Percentiles rank a stretch among this genome's conserved stretches.
Conservation (phyloP, 1,140 invertebrate species). For the Drosophila guanche region DNA sequence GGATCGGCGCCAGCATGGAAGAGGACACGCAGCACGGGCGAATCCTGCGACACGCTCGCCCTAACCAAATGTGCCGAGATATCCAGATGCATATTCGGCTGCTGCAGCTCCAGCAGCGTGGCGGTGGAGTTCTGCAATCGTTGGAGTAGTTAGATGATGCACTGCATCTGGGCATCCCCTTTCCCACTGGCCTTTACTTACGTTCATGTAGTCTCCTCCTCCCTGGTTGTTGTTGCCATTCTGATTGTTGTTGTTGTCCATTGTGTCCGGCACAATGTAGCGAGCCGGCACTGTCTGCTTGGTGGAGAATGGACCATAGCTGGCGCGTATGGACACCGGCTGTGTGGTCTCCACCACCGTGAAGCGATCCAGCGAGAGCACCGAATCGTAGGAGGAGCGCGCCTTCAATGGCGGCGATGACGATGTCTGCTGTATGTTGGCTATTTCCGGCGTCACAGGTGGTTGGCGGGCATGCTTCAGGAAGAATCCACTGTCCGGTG, state of each 20-base stretch:
- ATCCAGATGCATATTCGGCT: constrained; percentile 90
- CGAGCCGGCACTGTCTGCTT: constrained; percentile 96
- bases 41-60: constrained; percentile 91
- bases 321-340: constrained; percentile 93
- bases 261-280: constrained; percentile 92
- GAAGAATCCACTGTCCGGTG: constrained; percentile 95
- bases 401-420: constrained; percentile 61
- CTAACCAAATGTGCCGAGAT: constrained; percentile 96
- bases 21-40: constrained; percentile 93
- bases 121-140: constrained; percentile 73
- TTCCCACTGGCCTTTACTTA: constrained; percentile 39
- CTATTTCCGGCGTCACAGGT: constrained; percentile 83
- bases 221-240: constrained; percentile 40
- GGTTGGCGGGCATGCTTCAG: constrained; percentile 90
- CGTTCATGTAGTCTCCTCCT: constrained; percentile 68
- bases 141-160: neutral
- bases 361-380: constrained; percentile 91
- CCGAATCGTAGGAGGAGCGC: constrained; percentile 84
- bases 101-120: constrained; percentile 86
- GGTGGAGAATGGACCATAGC: constrained; percentile 95
- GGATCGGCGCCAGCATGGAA: constrained; percentile 94
- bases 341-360: constrained; percentile 94
- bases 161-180: neutral
- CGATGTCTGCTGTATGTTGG: constrained; percentile 60
- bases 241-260: constrained; percentile 83